Base-by-base conservation (phyloP, 2,113 vertebrate genomes). In the Corythaixoides concolor region DNA sequence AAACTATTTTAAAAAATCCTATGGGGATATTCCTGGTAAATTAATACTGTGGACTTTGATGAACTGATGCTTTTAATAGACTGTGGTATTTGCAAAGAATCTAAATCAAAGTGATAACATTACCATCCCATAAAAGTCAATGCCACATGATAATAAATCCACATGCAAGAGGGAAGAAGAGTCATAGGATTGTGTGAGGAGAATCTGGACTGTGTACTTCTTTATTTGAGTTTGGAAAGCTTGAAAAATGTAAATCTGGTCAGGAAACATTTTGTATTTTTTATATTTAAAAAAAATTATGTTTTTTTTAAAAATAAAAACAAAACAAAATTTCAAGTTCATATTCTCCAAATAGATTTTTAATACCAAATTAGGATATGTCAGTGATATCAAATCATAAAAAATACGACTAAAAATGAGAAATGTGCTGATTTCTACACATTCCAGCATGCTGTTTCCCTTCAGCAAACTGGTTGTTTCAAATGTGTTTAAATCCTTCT, bases 11-110 rank as follows among this genome's bases (percentile, higher is more conserved):
- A 82, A 72, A 97, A 94, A 97, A 95, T 96, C 97, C 97, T 96
- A 17, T 94, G 97, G 96, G 98, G 97, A 95, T 94, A 95, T 97
- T 97, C 88, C 81, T 50, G 37, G 94, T 68, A 97, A 98, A 97
- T 98, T 98, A 97, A 85, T 96, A 96, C 84, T 89, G 49, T 89
- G 93, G 97, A 97, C 97, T 97, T 97, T 97, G 97, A 98, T 97
- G 97, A 98, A 98, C 93, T 91, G 97, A 93, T 93, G 89, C 88
- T 97, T 98, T 98, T 97, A 98, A 97, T 96, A 97, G 96, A 93
- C 93, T 92, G 67, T 94, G 79, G 83, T 93, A 93, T 97, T 97
- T 97, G 85, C 82, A 91, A 95, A 69, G 86, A 93, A 90, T 97
- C 85, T 97, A 92, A 80, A 93, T 96, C 94, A 97, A 82, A 94